Conservation (phyloP, 2,888 invertebrate species). For the Drosophila dives region DNA sequence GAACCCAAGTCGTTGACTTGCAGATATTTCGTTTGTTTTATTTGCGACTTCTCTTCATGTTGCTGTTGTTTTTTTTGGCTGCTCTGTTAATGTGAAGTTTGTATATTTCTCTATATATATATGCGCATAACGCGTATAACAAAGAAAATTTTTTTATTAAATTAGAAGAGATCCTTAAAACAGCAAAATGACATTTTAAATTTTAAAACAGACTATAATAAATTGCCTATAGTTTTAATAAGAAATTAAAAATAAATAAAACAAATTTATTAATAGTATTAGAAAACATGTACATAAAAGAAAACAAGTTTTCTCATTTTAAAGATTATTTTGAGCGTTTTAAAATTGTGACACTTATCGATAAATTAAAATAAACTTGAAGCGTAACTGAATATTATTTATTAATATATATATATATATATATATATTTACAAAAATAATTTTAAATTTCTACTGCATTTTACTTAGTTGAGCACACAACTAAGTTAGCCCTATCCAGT, state of each 20-base stretch:
- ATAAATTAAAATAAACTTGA: neutral
- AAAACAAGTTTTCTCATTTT: no score
- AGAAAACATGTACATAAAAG: no score
- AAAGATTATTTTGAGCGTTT: no score
- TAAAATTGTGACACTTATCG: neutral
- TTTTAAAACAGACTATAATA: no score
- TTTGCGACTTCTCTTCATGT: neutral
- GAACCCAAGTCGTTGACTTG: neutral
- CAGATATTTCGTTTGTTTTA: slow-evolving; percentile 1
- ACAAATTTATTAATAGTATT: no score
- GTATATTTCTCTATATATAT: neutral
- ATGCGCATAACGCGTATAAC: neutral
- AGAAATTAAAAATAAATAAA: no score
- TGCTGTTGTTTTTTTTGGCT: neutral
- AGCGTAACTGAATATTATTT: neutral
- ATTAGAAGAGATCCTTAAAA: no score
- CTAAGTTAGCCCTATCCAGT: neutral
- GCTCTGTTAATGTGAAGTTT: neutral
- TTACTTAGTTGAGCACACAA: neutral
- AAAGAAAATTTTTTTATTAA: no score
- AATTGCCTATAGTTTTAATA: no score
- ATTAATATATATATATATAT: no score
- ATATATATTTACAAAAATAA: neutral
- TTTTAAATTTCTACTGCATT: neutral
- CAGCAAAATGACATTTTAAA: no score